Base-by-base conservation (phyloP, 30 jellyfish, hydroid and myxozoan species). In the Turritopsis rubra region DNA sequence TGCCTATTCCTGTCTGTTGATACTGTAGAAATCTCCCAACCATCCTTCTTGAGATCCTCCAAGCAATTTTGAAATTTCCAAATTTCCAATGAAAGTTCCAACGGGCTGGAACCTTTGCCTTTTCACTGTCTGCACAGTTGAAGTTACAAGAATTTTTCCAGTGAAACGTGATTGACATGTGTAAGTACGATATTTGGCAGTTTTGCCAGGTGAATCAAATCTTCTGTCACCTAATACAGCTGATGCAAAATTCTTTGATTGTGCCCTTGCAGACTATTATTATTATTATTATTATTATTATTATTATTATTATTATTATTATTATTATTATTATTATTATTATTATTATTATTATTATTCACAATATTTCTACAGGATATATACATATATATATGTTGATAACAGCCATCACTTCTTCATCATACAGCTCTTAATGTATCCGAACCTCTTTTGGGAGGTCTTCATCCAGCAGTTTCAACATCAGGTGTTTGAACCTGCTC, bases 91-190 rank as follows among this genome's bases (percentile, higher is more conserved):
- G n/a, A n/a, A n/a, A 73, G 54, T 20, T 73, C 82, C 8, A 73
- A 30, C 24, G 82, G 82, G 73, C 73, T 4, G 8, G 82, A 28
- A 7, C 82, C 82, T 73, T 73, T 73, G 5, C 82, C 82, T n/a
- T 73, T 73, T 73, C 3, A 30, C 52, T 21, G 54, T 28, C 22
- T 73, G 82, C 3, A 73, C 20, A 1, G 82, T 73, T 28, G 82
- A 73, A 3, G 73, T 8, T 25, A 72, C 82, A 20, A 73, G 13
- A 28, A 73, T 73, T 29, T 73, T 73, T 21, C 29, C 29, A 1
- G 76, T 66, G 5, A 8, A 22, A 5, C 16, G 76, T 3, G 16
- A 3, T 73, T 73, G 52, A 29, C 54, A 28, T 73, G 82, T 22
- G 20, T 73, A 73, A 19, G 72, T 73, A 20, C 82, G 22, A 29